Evolutionary conservation across 1,140 invertebrate genomes (phyloP).

Genomic region (Panagrolaimus sp.): DNA sequence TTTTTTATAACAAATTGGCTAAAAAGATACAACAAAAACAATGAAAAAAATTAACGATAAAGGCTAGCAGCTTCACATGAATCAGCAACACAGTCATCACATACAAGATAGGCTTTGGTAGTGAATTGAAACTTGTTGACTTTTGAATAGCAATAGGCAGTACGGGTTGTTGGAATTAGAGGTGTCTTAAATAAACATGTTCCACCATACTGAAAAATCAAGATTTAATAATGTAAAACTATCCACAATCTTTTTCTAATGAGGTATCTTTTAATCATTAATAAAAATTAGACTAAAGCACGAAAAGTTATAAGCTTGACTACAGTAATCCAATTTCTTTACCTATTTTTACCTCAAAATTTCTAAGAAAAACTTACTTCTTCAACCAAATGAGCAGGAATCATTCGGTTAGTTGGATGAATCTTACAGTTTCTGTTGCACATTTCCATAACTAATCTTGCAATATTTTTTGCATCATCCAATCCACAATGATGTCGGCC

Average conservation of each 20-base stretch:
- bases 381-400: not conserved
- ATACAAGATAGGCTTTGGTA: slow-evolving; percentile 35
- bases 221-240: too few species aligned
- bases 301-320: slow-evolving; percentile 60
- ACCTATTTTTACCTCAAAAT: too few species aligned
- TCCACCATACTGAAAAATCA: too few species aligned
- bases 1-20: not conserved
- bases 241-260: too few species aligned
- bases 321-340: slow-evolving; percentile 53
- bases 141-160: not conserved
- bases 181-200: too few species aligned
- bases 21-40: too few species aligned
- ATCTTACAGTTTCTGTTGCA: slow-evolving; percentile 61
- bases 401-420: not conserved
- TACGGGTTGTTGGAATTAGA: not conserved
- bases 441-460: slow-evolving; percentile 63
- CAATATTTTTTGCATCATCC: slow-evolving; percentile 68
- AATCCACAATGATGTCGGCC: slow-evolving; percentile 66
- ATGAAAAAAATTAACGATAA: not conserved
- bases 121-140: slow-evolving; percentile 22
- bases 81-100: slow-evolving; percentile 41
- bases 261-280: slow-evolving; percentile 39
- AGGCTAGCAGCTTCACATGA: slow-evolving; percentile 27
- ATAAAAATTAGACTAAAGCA: not conserved
- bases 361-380: not conserved